Evolutionary conservation across 2,888 invertebrate species (phyloP).

Genomic region (Ypsolopha scabrella): DNA sequence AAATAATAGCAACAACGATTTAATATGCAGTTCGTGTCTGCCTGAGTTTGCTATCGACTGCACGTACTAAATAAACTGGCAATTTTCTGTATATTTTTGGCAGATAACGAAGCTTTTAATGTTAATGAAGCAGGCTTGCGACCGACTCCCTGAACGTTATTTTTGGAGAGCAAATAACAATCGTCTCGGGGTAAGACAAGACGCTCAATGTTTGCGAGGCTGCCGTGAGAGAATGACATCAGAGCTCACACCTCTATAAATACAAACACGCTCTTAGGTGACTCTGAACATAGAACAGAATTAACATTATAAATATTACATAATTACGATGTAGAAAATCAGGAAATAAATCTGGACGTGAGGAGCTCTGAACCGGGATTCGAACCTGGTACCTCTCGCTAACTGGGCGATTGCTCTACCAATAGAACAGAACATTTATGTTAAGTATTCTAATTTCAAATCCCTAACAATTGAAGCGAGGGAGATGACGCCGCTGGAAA

Average conservation of each 20-base stretch:
- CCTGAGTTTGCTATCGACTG: too few relatives aligned
- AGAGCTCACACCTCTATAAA: conserved; percentile 44
- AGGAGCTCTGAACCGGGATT: too few relatives aligned
- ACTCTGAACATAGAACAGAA: conserved; percentile 17
- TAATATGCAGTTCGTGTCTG: too few relatives aligned
- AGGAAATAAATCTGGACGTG: too few relatives aligned
- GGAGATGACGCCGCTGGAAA: conserved; percentile 50
- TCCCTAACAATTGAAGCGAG: conserved; percentile 57
- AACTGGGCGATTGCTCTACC: too few relatives aligned
- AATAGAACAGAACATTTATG: conserved; percentile 33
- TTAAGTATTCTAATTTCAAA: conserved; percentile 62
- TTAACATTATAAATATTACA: too few relatives aligned
- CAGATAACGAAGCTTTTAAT: not conserved
- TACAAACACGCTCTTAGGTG: conserved; percentile 37
- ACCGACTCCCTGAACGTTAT: not conserved
- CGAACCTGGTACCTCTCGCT: too few relatives aligned
- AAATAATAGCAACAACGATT: too few relatives aligned
- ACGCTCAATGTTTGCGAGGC: conserved; percentile 37
- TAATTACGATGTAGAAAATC: too few relatives aligned
- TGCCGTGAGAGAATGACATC: conserved; percentile 27
- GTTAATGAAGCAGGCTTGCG: not conserved
- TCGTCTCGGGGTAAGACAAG: conserved; percentile 18
- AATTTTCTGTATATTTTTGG: too few relatives aligned
- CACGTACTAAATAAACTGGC: too few relatives aligned
- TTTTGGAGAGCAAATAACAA: conserved; percentile 12